phyloP scores from a whole-genome alignment of 2,113 vertebrate genomes.

The Podarcis muralis region DNA sequence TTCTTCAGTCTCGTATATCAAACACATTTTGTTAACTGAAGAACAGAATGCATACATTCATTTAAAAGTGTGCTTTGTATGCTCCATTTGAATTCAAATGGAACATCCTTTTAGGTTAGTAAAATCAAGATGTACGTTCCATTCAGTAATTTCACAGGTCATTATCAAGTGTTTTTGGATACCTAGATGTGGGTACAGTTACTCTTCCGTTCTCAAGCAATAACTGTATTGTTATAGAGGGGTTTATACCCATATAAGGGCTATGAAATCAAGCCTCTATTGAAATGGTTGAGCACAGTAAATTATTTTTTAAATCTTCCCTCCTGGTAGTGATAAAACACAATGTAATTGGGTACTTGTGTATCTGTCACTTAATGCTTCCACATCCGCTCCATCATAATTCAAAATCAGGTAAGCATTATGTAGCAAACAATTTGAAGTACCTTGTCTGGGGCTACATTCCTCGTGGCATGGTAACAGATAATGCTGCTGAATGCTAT shows the following conservation, averaged over 20 bases:
- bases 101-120: conserved; percentile 20
- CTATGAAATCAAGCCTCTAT: conserved; percentile 33
- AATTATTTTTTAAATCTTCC: neutral
- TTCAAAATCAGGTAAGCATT: conserved; percentile 8
- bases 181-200: neutral
- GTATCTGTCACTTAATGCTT: neutral
- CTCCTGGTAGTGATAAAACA: neutral
- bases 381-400: neutral
- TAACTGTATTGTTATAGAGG: neutral
- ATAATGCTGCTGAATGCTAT: conserved; percentile 35
- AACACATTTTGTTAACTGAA: neutral
- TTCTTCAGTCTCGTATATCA: neutral
- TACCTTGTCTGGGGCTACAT: neutral
- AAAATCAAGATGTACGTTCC: conserved; percentile 12
- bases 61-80: conserved; percentile 1
- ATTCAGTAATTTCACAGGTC: neutral
- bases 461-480: neutral
- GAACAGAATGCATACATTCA: neutral
- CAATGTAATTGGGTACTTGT: conserved; percentile 6
- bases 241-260: neutral
- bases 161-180: conserved; percentile 11
- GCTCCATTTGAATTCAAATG: conserved; percentile 30
- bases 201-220: conserved; percentile 1
- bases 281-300: neutral
- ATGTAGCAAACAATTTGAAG: conserved; percentile 21